Base-by-base conservation (phyloP, 2,888 invertebrate genomes). In the Xestia xanthographa region DNA sequence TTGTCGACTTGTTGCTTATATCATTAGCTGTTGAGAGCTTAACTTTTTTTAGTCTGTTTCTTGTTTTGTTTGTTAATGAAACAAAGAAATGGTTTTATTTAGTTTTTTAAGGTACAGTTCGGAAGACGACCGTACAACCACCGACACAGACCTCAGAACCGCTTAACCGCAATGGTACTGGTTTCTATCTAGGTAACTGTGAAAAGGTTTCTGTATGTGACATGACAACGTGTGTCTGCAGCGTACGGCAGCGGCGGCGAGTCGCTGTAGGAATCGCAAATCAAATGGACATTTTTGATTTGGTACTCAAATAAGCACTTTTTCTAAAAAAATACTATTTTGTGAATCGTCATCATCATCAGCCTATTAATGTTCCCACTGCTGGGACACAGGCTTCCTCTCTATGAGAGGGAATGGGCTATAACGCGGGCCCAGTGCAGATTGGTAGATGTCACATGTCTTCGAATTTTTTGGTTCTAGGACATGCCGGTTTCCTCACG, bases 1-100 rank as follows among this genome's bases (percentile, higher is more conserved):
- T 73, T 29, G 63, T 41, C 22, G 17, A 58, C 63, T 80, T 77
- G 56, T 65, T 77, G 63, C 48, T 80, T 80, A 12, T 34, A 60
- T 26, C 43, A 43, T 70, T 26, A 50, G 38, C 4, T 0, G 38
- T 22, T 48, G 20, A 68, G 20, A 5, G 22, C 1, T 72, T 43
- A 34, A 29, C 20, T 62, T 72, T 48, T 58, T 43, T 26, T 0
- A 38, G 9, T n/a, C 14, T 9, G 2, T 29, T 62, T 45, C 17
- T 34, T 29, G n/a, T 43, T 79, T 79, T 41, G 22, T 74, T 48
- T 48, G 12, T 45, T 26, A 22, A 8, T 45, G 4, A 41, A 56
- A 45, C 17, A 45, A 20, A 26, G 22, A 4, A 8, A 26, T 20
- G 2, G 12, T 53, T 29, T 72, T 12, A 14, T 29, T 72, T 50